Base-by-base conservation (phyloP, 2,888 invertebrate species). In the Eristalinus aeneus region DNA sequence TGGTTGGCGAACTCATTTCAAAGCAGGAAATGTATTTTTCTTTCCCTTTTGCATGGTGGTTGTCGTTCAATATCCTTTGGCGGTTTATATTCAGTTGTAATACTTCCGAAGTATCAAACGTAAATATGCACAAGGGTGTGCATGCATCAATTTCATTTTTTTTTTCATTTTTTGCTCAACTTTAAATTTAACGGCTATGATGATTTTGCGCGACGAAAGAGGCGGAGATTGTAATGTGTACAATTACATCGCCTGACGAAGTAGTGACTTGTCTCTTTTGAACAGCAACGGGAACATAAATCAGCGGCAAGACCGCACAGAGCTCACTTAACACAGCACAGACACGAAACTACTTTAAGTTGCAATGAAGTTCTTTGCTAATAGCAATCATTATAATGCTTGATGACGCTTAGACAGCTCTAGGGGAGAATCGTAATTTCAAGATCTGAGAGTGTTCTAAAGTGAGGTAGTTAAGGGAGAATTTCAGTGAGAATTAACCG, bases 81-180 rank as follows among this genome's bases (percentile, higher is more conserved):
- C 85, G 76, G 64, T 81, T 68, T 81, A 56, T 61, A 84, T 80
- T 84, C 67, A 20, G 61, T 78, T 74, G 72, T 72, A 75, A 75
- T 63, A n/a, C 32, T 75, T 65, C 16, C 46, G 22, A 56, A 71
- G 36, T 22, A 58, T 46, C 46, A 16, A 46, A 46, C 16, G 46
- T 46, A 46, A 46, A 46, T 16, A 46, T 16, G 16, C 46, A 46
- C 16, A 11, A 11, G 54, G 63, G 12, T 56, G 22, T 46, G 16
- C 36, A 63, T 11, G 31, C 10, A 46, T 63, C 56, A 31, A 27
- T 65, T 74, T 75, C 54, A 16, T 53, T 56, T 36, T 67, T 20
- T 31, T 54, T 63, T 31, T 67, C 31, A 36, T n/a, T n/a, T n/a
- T n/a, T n/a, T n/a, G n/a, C n/a, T n/a, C 22, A 56, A 80, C 22